These are phyloP conservation scores for Cololabis saira DNA, from an alignment of 2,113 vertebrate species.

Conservation along the genomic window DNA sequence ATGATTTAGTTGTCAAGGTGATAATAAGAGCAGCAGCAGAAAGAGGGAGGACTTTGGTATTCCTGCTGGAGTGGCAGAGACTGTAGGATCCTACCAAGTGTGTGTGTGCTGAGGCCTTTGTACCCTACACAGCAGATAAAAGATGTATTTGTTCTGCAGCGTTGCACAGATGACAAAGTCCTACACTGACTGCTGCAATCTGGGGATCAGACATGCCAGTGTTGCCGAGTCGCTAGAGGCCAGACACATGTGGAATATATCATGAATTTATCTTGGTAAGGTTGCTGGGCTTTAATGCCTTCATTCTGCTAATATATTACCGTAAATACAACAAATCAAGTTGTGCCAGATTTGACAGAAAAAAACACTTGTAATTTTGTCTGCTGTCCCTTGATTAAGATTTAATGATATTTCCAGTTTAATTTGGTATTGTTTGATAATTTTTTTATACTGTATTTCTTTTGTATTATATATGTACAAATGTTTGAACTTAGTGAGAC, in stretches of 20 bases:
- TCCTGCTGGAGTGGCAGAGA: slow-evolving; percentile 5
- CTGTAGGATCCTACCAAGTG: slow-evolving; percentile 16
- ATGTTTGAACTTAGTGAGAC: slow-evolving; percentile 29
- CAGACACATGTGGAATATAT: slow-evolving; percentile 42
- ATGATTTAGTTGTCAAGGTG: background rate
- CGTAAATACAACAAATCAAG: background rate
- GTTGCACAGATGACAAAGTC: slow-evolving; percentile 25
- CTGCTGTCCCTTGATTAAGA: background rate
- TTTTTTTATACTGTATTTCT: background rate
- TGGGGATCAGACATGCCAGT: slow-evolving; percentile 5
- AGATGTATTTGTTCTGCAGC: slow-evolving; percentile 2
- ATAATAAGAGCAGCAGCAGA: slow-evolving; percentile 1
- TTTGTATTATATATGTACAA: background rate
- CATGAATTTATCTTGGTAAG: slow-evolving; percentile 82
- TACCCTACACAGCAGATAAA: slow-evolving; percentile 69
- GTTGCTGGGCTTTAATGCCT: background rate
- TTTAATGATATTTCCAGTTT: too few species aligned
- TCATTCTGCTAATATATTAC: background rate
- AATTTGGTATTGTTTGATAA: too few species aligned
- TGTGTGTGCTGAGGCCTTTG: slow-evolving; percentile 72
- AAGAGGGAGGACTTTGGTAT: slow-evolving; percentile 28
- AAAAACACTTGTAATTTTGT: background rate
- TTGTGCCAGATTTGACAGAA: background rate
- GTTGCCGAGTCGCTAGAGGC: slow-evolving; percentile 24
- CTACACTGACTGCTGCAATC: slow-evolving; percentile 6